Evolutionary conservation across 2,797 vertebrate species (phyloP), one percentile per base, ranked within the genome.

Genomic region (Simalia tracyae): DNA sequence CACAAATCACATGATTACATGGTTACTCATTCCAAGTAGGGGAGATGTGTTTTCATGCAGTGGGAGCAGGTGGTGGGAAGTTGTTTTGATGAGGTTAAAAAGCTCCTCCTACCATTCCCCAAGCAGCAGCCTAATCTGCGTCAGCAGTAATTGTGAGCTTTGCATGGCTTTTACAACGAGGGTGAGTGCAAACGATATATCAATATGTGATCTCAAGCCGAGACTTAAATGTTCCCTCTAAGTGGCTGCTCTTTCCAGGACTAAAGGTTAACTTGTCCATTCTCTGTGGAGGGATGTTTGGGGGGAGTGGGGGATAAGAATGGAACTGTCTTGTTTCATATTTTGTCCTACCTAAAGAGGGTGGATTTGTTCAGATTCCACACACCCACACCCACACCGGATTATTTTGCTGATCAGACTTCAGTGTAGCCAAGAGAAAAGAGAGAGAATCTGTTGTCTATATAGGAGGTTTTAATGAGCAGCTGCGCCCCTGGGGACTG

Each of bases 81-180:
- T 97, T 98, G 97, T 98, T 98, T 97, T 97, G 97, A 97, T 97
- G 97, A 97, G 97, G 97, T 97, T 96, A 96, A 96, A 96, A 97
- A 95, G 96, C 97, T 97, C 98, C 98, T 97, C 97, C 98, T 96
- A 95, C 95, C 96, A 88, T 93, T 96, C 95, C 96, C 96, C 95
- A 91, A 97, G 97, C 97, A 98, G 97, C 97, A 95, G 95, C 88
- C 96, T 94, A 66, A 95, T 96, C 95, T 97, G 97, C 97, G 97
- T 97, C 98, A 98, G 97, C 97, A 97, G 97, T 96, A 97, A 97
- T 97, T 97, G 97, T 97, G 97, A 95, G 97, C 97, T 93, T 96
- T 95, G 96, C 95, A 96, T 92, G 89, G 96, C 97, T 96, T 84
- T 95, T 96, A 93, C 96, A 92, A 95, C 94, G 94, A 96, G 97